Evolutionary conservation across 2,113 vertebrate genomes (phyloP).

Genomic region (Neotoma lepida): DNA sequence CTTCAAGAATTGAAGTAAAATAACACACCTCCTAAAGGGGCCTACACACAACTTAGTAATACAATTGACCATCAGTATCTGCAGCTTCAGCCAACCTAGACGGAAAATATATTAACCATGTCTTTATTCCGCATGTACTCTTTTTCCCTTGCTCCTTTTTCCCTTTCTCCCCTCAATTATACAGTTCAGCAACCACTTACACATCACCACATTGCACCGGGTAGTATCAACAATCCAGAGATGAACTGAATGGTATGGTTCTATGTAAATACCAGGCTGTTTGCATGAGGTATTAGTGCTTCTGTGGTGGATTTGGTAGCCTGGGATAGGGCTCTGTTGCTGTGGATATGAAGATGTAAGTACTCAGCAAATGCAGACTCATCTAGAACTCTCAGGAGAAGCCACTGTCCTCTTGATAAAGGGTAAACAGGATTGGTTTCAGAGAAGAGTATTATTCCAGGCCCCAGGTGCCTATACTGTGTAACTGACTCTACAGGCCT

Average conservation of each 20-base stretch:
- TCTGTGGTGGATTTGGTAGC: no score
- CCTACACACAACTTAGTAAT: neutral
- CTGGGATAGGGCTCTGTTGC: no score
- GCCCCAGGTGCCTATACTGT: accelerated
- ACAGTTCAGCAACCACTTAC: neutral
- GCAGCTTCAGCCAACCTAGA: neutral
- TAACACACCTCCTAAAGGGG: neutral
- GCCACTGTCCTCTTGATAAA: neutral
- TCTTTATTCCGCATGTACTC: neutral
- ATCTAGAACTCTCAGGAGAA: no score
- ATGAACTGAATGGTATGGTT: neutral
- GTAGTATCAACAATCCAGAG: neutral
- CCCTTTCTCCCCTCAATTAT: neutral
- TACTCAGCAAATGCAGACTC: accelerated
- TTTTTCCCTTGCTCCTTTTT: neutral
- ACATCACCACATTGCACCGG: no score
- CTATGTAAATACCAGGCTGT: neutral
- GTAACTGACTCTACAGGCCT: accelerated
- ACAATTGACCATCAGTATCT: no score
- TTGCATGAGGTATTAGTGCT: neutral
- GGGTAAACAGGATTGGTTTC: neutral
- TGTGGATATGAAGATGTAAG: neutral
- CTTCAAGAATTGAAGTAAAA: neutral
- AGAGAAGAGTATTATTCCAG: neutral
- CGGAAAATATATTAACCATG: no score